Base-by-base conservation (phyloP, 64 coral and sea anemone genomes). In the Catalaphyllia jardinei region DNA sequence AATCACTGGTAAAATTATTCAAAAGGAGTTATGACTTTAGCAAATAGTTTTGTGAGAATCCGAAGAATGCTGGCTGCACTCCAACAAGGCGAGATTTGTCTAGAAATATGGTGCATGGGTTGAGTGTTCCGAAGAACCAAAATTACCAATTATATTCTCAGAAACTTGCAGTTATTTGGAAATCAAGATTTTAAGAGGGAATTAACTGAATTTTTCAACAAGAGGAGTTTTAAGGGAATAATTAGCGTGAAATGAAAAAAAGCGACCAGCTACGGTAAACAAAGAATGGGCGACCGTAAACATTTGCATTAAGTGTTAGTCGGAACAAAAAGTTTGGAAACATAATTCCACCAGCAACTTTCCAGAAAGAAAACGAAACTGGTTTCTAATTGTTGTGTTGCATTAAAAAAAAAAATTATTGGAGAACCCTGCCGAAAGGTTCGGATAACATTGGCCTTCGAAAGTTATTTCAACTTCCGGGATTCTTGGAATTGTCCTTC, bases 401-500 rank as follows among this genome's bases (percentile, higher is more conserved):
- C 0, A 1, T 0, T 57, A 15, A 14, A 35, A 1, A 15, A 57
- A 15, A 57, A 2, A 12, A 57, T 12, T n/a, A n/a, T 57, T 46
- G 42, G 42, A 46, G 42, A 74, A 38, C 72, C 29, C 72, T 15
- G 29, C 28, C 11, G 72, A 38, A 74, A 30, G 13, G 2, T 74
- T 74, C 1, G 72, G 28, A 74, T 11, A 31, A 29, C 72, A 74
- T 74, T 30, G 28, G 72, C 13, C 25, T 31, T 30, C 72, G 0
- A 29, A 74, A 74, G 72, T 12, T 74, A 74, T 74, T 74, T 74
- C 28, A 74, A 74, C 72, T 74, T 74, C 72, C 72, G 72, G 27
- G 72, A 38, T 74, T 38, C 72, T 74, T 74, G 72, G 72, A 74
- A 74, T 11, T 74, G 72, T 35, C 33, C 1, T 15, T 14, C 54